Percentiles rank a stretch among this genome's conserved stretches.
Conservation (phyloP, 2,113 vertebrate species). For the Phaethornis superciliosus region DNA sequence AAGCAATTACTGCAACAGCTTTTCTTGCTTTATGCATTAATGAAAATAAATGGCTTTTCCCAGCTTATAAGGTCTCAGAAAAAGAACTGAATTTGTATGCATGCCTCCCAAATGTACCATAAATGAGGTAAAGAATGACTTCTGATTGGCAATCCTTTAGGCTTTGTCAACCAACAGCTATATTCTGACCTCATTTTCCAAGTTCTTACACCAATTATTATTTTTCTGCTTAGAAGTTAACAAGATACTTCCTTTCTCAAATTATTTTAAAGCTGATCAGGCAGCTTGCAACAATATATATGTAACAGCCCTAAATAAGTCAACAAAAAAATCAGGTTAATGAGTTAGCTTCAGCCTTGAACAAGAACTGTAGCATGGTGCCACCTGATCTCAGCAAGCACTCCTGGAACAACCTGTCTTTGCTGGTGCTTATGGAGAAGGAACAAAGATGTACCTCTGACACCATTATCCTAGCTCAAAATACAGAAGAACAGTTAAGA, state of each 20-base stretch:
- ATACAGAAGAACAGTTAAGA: background rate
- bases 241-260: background rate
- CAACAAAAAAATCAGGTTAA: background rate
- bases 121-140: background rate
- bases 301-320: background rate
- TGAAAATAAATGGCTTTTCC: background rate
- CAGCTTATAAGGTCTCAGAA: background rate
- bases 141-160: background rate
- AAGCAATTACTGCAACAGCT: background rate
- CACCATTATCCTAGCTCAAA: background rate
- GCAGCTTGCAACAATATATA: background rate
- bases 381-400: background rate
- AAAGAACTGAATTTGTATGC: background rate
- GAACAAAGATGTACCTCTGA: background rate
- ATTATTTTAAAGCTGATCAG: background rate
- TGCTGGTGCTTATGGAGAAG: background rate
- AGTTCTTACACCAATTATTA: background rate
- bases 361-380: background rate
- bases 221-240: conserved; percentile 1
- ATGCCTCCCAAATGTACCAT: background rate
- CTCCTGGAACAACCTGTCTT: background rate
- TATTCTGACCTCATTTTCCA: background rate
- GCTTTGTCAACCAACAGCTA: background rate
- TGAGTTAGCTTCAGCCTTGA: background rate
- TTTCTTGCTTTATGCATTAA: background rate